phyloP scores from a whole-genome alignment of 1,140 invertebrate genomes.

The Caenorhabditis elegans region WBcel235 BX284606.5:14562501-14563000 shows the following conservation, averaged over 20 bases:
- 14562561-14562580: too few relatives aligned
- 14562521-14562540: too few relatives aligned
- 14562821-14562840: too few relatives aligned
- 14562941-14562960: slow-evolving; percentile 11
- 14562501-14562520: neutral
- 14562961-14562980: too few relatives aligned
- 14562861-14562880: neutral
- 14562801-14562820: too few relatives aligned
- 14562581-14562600: too few relatives aligned
- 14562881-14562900: neutral
- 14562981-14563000: neutral
- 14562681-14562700: neutral
- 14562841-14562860: too few relatives aligned
- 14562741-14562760: slow-evolving; percentile 7
- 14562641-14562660: neutral
- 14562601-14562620: too few relatives aligned
- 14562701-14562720: too few relatives aligned
- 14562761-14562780: neutral
- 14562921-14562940: neutral
- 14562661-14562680: neutral
- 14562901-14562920: neutral
- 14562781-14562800: neutral
- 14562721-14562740: too few relatives aligned
- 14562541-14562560: neutral
- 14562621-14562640: neutral